phyloP scores from a whole-genome alignment of 92 coral and sea anemone species.

The Heliopora coerulea region DNA sequence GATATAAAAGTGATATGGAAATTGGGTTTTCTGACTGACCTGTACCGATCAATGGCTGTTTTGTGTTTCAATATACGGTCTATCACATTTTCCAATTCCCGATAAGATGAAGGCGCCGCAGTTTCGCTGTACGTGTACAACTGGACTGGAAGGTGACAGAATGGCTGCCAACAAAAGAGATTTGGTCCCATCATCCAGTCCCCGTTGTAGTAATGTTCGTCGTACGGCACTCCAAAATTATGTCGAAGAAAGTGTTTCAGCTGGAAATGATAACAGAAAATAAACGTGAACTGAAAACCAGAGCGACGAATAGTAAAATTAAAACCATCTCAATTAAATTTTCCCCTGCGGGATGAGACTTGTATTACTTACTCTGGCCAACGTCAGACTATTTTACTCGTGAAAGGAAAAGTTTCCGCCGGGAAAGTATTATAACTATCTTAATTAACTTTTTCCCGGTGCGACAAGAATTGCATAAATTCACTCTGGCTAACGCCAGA shows the following conservation, averaged over 20 bases:
- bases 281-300: too few species aligned
- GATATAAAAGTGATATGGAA: too few species aligned
- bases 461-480: too few species aligned
- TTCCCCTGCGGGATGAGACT: too few species aligned
- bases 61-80: conserved; percentile 70
- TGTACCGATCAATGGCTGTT: conserved; percentile 69
- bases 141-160: conserved; percentile 58
- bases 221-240: conserved; percentile 78
- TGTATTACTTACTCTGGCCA: too few species aligned
- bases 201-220: conserved; percentile 90
- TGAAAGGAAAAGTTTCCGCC: too few species aligned
- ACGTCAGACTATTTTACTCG: too few species aligned
- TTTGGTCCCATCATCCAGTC: conserved; percentile 99
- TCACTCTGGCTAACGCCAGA: too few species aligned
- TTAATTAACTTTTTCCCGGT: too few species aligned
- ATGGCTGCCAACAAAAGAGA: conserved; percentile 90
- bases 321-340: too few species aligned
- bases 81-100: conserved; percentile 64
- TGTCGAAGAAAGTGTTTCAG: conserved; percentile 82
- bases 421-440: too few species aligned
- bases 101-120: conserved; percentile 61
- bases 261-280: conserved; percentile 46
- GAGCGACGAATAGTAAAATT: too few species aligned
- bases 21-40: conserved; percentile 58
- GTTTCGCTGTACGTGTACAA: conserved; percentile 55